Conservation (phyloP, 2,797 vertebrate species). For the Malacoraja senta region DNA sequence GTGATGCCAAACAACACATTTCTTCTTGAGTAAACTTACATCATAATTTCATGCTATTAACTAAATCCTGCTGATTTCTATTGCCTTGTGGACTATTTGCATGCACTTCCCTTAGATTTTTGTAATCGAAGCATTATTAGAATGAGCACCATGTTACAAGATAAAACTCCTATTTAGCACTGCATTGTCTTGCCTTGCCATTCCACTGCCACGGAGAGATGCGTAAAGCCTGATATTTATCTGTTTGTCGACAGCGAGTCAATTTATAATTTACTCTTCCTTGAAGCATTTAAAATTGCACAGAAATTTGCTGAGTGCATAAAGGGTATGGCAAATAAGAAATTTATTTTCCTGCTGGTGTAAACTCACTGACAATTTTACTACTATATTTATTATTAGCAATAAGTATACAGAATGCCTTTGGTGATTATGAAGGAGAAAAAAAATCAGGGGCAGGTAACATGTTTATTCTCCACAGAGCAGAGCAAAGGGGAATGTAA, state of each 20-base stretch:
- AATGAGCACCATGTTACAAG: background rate
- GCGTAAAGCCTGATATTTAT: background rate
- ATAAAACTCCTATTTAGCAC: background rate
- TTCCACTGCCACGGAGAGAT: constrained; percentile 2
- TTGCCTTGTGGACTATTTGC: background rate
- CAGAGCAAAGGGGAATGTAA: constrained; percentile 16
- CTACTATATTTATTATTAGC: constrained; percentile 19
- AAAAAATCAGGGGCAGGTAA: background rate
- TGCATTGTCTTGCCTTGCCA: background rate
- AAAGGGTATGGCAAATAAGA: background rate
- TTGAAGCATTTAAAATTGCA: constrained; percentile 34
- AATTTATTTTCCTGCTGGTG: background rate
- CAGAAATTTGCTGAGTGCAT: constrained; percentile 18
- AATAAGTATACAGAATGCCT: background rate
- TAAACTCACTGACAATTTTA: background rate
- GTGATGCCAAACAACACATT: background rate
- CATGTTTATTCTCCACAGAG: constrained; percentile 18
- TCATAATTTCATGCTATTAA: background rate
- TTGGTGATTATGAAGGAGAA: background rate
- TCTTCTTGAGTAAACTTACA: background rate
- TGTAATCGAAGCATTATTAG: background rate
- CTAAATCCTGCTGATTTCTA: background rate
- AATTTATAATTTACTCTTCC: constrained; percentile 3
- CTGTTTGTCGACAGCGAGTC: constrained; percentile 20
- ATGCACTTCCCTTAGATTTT: background rate